phyloP scores from a whole-genome alignment of 2,888 invertebrate species.

The Clepsis dumicolana region DNA sequence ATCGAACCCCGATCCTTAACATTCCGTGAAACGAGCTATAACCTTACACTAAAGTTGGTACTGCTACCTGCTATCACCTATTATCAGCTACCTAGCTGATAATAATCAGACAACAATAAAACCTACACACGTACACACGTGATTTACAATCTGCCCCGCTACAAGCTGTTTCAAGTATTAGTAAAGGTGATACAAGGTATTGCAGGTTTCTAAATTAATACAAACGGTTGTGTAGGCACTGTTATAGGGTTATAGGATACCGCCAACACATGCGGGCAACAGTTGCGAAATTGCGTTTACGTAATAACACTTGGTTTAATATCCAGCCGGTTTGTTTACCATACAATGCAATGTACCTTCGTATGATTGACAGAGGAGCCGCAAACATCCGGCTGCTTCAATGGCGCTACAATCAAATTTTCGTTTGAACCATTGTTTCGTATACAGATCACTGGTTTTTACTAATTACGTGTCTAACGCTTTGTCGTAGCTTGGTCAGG shows the following conservation, averaged over 20 bases:
- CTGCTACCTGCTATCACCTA: too few relatives aligned
- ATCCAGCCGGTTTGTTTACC: constrained; percentile 63
- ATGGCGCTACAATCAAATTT: constrained; percentile 38
- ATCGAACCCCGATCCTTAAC: too few relatives aligned
- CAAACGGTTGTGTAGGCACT: background rate
- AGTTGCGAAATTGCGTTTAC: constrained; percentile 54
- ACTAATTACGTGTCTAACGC: constrained; percentile 12
- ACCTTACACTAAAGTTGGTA: too few relatives aligned
- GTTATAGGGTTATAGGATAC: background rate
- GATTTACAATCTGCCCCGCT: too few relatives aligned
- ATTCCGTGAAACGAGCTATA: too few relatives aligned
- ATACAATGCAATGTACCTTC: constrained; percentile 69
- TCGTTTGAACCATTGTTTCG: constrained; percentile 32
- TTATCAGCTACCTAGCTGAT: too few relatives aligned
- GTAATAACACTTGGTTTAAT: constrained; percentile 55
- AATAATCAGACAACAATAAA: too few relatives aligned
- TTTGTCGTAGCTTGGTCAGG: constrained; percentile 5
- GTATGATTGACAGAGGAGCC: constrained; percentile 64
- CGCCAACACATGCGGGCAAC: constrained; percentile 49
- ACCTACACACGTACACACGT: too few relatives aligned
- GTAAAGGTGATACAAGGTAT: background rate
- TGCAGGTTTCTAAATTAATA: background rate
- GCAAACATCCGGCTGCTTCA: constrained; percentile 38
- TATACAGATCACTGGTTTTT: constrained; percentile 15
- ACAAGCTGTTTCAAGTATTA: too few relatives aligned